Evolutionary conservation across 30 jellyfish, hydroid and myxozoan genomes (phyloP), one percentile per base, ranked within the genome.

Genomic region (Chrysaora quinquecirrha): DNA sequence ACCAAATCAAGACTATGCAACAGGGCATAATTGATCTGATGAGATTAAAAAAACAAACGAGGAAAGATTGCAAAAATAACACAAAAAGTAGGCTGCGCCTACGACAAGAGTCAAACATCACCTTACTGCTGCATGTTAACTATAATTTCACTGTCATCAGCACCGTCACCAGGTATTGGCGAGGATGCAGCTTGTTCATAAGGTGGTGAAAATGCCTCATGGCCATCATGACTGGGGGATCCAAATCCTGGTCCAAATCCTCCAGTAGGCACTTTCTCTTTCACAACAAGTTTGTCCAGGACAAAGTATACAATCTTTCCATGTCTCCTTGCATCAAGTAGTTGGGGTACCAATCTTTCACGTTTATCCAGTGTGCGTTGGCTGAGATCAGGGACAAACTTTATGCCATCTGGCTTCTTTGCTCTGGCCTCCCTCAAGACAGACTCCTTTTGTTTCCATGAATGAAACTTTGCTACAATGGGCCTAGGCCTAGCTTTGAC

Each of bases 231-330:
- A 60, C 32, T 60, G 72, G 72, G 33, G 72, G 72, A 60, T 60
- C 72, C 72, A 60, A 60, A 6, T 60, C 72, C 72, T 60, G 29
- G 72, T 60, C 72, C 32, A 60, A 60, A 60, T 60, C 72, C 10
- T 25, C 72, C 33, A 60, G 72, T 60, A 60, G 72, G 23, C 72
- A 21, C 72, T 60, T 69, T 19, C 32, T 35, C 66, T 31, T 76
- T 76, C 30, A 60, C 61, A 22, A 76, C 67, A 20, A 76, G 77
- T 30, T 56, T 52, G 63, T 56, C 87, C 47, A 76, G 69, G n/a
- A 76, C 48, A 34, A 76, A 76, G 66, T 25, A 76, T 18, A 77
- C 78, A 52, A 50, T 25, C 29, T 76, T 76, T 30, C 87, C 87
- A 12, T 31, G 66, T 56, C 24, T 34, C 61, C 87, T 76, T 25